Conservation (phyloP, 2,888 invertebrate species). For the Mactromeris polynyma region DNA sequence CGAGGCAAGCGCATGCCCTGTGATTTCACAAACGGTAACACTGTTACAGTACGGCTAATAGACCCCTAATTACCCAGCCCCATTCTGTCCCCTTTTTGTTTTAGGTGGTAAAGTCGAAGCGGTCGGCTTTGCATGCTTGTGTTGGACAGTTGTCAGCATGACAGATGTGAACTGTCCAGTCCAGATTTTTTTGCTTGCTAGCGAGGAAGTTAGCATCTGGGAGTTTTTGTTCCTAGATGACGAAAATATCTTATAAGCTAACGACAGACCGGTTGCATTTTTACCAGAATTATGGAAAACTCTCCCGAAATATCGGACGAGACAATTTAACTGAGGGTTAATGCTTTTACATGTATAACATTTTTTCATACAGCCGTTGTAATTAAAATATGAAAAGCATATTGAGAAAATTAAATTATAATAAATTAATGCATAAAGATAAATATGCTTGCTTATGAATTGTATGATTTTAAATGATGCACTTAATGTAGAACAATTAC, state of each 20-base stretch:
- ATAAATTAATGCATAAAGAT: too few relatives aligned
- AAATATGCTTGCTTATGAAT: too few relatives aligned
- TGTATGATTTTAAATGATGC: too few relatives aligned
- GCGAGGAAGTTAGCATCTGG: slow-evolving; percentile 39
- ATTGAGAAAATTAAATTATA: too few relatives aligned
- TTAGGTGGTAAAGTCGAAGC: slow-evolving; percentile 55
- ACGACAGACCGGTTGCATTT: background rate
- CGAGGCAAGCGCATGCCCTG: slow-evolving; percentile 35
- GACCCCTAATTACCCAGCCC: slow-evolving; percentile 52
- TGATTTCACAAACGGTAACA: slow-evolving; percentile 61
- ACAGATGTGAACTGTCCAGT: slow-evolving; percentile 58
- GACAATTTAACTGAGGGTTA: too few relatives aligned
- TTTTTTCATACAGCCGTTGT: too few relatives aligned
- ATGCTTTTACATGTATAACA: too few relatives aligned
- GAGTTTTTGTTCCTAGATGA: background rate
- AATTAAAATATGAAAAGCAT: too few relatives aligned
- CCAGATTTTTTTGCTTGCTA: slow-evolving; percentile 28
- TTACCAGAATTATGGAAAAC: background rate
- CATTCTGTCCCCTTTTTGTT: slow-evolving; percentile 65
- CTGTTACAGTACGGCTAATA: slow-evolving; percentile 63
- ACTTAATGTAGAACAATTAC: too few relatives aligned
- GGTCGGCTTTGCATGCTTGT: slow-evolving; percentile 25
- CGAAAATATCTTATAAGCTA: background rate
- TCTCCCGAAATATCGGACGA: background rate
- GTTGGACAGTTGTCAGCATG: slow-evolving; percentile 43